These are phyloP conservation scores for Cherax quadricarinatus DNA, from an alignment of 1,140 invertebrate genomes.

Conservation along the genomic window DNA sequence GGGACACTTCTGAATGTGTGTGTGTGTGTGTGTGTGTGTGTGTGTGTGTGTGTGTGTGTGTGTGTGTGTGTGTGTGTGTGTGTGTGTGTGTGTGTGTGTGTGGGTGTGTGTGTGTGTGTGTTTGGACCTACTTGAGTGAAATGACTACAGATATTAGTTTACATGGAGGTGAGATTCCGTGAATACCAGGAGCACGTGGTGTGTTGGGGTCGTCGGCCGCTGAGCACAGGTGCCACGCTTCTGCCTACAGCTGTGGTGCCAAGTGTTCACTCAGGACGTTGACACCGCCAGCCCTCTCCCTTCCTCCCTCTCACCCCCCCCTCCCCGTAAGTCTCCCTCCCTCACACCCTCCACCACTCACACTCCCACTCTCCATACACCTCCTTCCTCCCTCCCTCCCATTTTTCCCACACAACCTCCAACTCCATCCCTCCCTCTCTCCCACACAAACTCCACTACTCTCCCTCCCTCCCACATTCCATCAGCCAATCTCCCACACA, in stretches of 20 bases:
- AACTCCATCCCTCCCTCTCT: too few relatives aligned
- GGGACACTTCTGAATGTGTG: slow-evolving; percentile 33
- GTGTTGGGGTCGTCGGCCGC: slow-evolving; percentile 16
- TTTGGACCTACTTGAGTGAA: not conserved
- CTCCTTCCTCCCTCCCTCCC: too few relatives aligned
- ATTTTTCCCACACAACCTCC: too few relatives aligned
- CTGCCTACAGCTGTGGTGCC: not conserved
- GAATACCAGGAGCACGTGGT: slow-evolving; percentile 39
- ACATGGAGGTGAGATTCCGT: not conserved
- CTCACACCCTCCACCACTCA: not conserved
- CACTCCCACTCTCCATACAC: too few relatives aligned
- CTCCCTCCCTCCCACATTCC: too few relatives aligned
- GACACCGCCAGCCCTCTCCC: not conserved
- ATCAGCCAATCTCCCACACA: too few relatives aligned
- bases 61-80: not conserved
- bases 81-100: not conserved
- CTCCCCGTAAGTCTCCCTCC: not conserved
- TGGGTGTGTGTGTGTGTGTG: not conserved
- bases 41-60: slow-evolving; percentile 42
- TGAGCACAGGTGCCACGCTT: slow-evolving; percentile 35
- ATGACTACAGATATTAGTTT: not conserved
- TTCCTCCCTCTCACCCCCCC: too few relatives aligned
- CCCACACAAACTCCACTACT: too few relatives aligned
- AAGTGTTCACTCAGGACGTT: slow-evolving; percentile 8
- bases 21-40: slow-evolving; percentile 42